These are phyloP conservation scores for Fissipunctia ypsillon DNA, from an alignment of 2,888 invertebrate species.

Conservation along the genomic window DNA sequence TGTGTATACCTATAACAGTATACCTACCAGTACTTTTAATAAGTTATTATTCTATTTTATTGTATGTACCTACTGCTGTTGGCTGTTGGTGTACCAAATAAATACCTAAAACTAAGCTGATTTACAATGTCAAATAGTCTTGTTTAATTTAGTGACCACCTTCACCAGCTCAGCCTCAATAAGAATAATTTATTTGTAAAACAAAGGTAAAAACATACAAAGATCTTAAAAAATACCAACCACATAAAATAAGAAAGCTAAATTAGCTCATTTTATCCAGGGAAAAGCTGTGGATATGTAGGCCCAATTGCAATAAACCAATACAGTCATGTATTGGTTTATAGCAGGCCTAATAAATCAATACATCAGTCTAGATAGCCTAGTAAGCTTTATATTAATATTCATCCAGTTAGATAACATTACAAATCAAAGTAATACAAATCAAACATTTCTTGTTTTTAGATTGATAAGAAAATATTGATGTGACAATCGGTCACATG, in stretches of 20 bases:
- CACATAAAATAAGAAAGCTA: neutral
- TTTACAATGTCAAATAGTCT: neutral
- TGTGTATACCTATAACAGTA: too few relatives aligned
- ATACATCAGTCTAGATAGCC: neutral
- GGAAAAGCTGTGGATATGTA: neutral
- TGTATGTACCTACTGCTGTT: too few relatives aligned
- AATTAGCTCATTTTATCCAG: neutral
- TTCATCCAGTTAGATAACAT: slow-evolving; percentile 45
- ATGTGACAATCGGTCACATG: slow-evolving; percentile 82
- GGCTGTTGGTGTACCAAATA: too few relatives aligned
- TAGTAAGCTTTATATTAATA: slow-evolving; percentile 6
- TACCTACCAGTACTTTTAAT: too few relatives aligned
- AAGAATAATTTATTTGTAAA: too few relatives aligned
- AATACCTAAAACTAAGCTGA: too few relatives aligned
- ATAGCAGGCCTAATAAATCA: slow-evolving; percentile 3
- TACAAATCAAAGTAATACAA: slow-evolving; percentile 52
- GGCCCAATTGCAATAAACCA: neutral
- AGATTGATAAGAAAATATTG: slow-evolving; percentile 62
- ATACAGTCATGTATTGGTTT: neutral
- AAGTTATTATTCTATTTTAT: too few relatives aligned
- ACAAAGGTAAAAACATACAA: too few relatives aligned
- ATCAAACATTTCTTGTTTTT: slow-evolving; percentile 44
- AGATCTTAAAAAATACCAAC: too few relatives aligned
- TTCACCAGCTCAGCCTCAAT: neutral
- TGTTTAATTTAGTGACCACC: neutral